phyloP scores from a whole-genome alignment of 2,113 vertebrate species.

The Rhizomys pruinosus region DNA sequence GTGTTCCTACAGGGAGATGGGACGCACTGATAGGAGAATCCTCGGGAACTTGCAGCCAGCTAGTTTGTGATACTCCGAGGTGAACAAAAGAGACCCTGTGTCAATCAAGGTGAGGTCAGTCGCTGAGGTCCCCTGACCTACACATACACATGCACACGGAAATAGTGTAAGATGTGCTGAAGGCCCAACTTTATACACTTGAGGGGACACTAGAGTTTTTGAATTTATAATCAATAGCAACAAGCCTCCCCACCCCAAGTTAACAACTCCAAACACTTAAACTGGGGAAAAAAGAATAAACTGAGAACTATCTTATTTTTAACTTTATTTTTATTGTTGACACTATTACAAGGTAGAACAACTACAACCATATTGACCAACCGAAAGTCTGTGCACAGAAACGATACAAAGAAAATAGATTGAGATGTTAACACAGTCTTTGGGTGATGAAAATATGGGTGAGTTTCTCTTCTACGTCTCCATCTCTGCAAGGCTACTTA shows the following conservation, averaged over 20 bases:
- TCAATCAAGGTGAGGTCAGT: not conserved
- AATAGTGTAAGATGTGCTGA: no score
- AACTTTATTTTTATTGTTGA: slow-evolving; percentile 80
- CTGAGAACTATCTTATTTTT: slow-evolving; percentile 54
- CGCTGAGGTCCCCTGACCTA: not conserved
- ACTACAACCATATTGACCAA: slow-evolving; percentile 70
- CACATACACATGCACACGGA: not conserved
- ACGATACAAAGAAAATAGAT: slow-evolving; percentile 35
- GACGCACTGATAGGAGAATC: not conserved
- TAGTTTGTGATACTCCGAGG: no score
- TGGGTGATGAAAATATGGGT: slow-evolving; percentile 38
- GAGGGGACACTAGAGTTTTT: not conserved
- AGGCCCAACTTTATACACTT: not conserved
- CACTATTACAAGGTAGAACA: slow-evolving; percentile 72
- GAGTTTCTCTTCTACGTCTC: slow-evolving; percentile 50
- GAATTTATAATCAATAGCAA: not conserved
- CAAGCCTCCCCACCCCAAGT: not conserved
- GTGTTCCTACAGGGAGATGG: not conserved
- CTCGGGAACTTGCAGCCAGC: no score
- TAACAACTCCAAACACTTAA: slow-evolving; percentile 19
- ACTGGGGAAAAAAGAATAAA: slow-evolving; percentile 19
- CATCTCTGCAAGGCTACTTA: slow-evolving; percentile 35
- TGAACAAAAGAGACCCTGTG: not conserved
- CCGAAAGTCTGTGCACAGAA: slow-evolving; percentile 74
- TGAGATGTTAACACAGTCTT: slow-evolving; percentile 47